These are phyloP conservation scores for Pachliopta kotzebuea DNA, from an alignment of 2,888 invertebrate genomes.

Conservation along the genomic window DNA sequence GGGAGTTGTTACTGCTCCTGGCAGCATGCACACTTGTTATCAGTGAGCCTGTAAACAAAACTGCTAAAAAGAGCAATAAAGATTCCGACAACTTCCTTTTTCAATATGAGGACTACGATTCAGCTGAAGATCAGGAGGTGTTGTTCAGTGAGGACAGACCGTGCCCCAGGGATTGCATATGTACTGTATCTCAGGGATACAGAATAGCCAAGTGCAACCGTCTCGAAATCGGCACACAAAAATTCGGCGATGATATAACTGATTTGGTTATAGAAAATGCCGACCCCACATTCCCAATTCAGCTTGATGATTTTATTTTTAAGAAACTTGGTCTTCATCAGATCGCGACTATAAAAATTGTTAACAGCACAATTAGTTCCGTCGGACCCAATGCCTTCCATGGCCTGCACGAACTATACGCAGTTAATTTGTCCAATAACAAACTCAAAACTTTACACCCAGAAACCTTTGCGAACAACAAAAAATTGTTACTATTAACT, in stretches of 20 bases:
- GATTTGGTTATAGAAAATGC: slow-evolving; percentile 84
- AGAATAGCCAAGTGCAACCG: slow-evolving; percentile 84
- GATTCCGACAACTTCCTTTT: slow-evolving; percentile 57
- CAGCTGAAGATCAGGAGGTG: slow-evolving; percentile 71
- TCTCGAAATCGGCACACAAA: slow-evolving; percentile 83
- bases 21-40: slow-evolving; percentile 67
- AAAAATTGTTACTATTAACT: slow-evolving; percentile 83
- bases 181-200: slow-evolving; percentile 81
- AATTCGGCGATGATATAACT: slow-evolving; percentile 83
- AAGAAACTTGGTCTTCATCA: slow-evolving; percentile 82
- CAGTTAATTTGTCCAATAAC: slow-evolving; percentile 85
- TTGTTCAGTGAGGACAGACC: slow-evolving; percentile 73
- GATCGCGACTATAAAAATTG: slow-evolving; percentile 84
- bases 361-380: slow-evolving; percentile 84
- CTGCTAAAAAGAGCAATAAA: slow-evolving; percentile 55
- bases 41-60: slow-evolving; percentile 62
- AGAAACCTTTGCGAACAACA: slow-evolving; percentile 85
- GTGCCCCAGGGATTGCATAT: slow-evolving; percentile 83
- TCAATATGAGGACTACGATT: slow-evolving; percentile 70
- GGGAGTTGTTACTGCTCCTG: slow-evolving; percentile 75
- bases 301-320: slow-evolving; percentile 82
- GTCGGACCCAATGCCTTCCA: slow-evolving; percentile 86
- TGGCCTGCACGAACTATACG: slow-evolving; percentile 83
- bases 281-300: slow-evolving; percentile 78
- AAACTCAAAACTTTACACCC: slow-evolving; percentile 84